phyloP scores from a whole-genome alignment of 1,140 invertebrate genomes.

The Drosophila pandora region DNA sequence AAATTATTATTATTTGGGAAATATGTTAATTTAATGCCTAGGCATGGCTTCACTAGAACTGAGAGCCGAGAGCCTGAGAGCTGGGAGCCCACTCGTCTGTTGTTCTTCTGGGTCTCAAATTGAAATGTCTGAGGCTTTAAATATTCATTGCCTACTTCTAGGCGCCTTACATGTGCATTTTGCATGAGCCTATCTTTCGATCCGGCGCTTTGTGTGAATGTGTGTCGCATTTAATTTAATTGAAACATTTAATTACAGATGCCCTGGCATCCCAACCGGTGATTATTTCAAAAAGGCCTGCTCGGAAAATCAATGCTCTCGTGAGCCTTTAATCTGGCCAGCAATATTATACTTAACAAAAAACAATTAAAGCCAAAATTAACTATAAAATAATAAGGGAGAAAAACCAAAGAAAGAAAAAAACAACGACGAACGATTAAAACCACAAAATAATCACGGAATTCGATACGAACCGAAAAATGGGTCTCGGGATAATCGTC shows the following conservation, averaged over 20 bases:
- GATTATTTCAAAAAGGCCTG: conserved; percentile 20
- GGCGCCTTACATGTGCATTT: conserved; percentile 36
- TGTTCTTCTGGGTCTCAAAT: conserved; percentile 31
- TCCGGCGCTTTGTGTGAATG: conserved; percentile 4
- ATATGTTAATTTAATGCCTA: conserved; percentile 80
- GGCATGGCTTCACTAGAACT: conserved; percentile 33
- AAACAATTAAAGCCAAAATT: conserved; percentile 7
- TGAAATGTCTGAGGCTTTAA: conserved; percentile 70
- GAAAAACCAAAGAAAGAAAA: not conserved
- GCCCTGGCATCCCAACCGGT: conserved; percentile 29
- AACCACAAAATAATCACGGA: conserved; percentile 11
- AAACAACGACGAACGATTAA: conserved; percentile 6
- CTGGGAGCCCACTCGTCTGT: not conserved
- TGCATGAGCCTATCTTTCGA: conserved; percentile 29
- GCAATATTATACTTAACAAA: conserved; percentile 3
- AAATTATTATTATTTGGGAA: conserved; percentile 80
- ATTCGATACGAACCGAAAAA: conserved; percentile 15
- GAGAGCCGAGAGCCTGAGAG: no score
- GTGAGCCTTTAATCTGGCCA: conserved; percentile 15
- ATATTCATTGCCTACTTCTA: conserved; percentile 65
- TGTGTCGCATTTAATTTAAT: conserved; percentile 68
- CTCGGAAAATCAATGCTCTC: conserved; percentile 23
- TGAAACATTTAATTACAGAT: conserved; percentile 66
- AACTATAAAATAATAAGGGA: not conserved
- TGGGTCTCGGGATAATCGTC: conserved; percentile 29